A percentile compares a stretch with the other conserved stretches of the same genome.
Conservation (phyloP, 1,140 invertebrate species). For the Drosophila burlai region DNA sequence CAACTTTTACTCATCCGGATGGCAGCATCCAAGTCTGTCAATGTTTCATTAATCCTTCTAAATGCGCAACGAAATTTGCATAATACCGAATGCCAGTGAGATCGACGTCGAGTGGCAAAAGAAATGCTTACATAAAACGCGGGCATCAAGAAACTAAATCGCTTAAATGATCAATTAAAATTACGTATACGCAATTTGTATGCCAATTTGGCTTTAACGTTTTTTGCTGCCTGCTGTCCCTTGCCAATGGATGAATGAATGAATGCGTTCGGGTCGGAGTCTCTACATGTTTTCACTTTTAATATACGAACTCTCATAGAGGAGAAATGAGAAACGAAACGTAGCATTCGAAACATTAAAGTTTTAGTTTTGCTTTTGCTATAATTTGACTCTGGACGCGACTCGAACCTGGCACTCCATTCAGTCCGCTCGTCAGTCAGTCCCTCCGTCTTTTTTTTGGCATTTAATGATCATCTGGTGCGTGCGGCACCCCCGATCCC, state of each 20-base stretch:
- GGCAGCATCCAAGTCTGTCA: slow-evolving; percentile 15
- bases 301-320: slow-evolving; percentile 58
- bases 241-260: slow-evolving; percentile 60
- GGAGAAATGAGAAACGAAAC: slow-evolving; percentile 67
- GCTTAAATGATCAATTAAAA: slow-evolving; percentile 78
- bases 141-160: slow-evolving; percentile 53
- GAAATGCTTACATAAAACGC: slow-evolving; percentile 54
- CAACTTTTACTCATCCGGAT: slow-evolving; percentile 48
- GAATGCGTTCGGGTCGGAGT: slow-evolving; percentile 16
- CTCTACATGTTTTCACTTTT: slow-evolving; percentile 81
- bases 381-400: slow-evolving; percentile 67
- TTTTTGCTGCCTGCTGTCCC: slow-evolving; percentile 38
- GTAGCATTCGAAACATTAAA: slow-evolving; percentile 77
- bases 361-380: slow-evolving; percentile 75
- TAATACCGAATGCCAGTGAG: slow-evolving; percentile 35
- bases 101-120: slow-evolving; percentile 28
- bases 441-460: slow-evolving; percentile 55
- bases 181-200: slow-evolving; percentile 71
- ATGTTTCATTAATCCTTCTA: slow-evolving; percentile 55
- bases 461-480: slow-evolving; percentile 78
- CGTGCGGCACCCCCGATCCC: slow-evolving; percentile 32
- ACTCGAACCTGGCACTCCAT: slow-evolving; percentile 50
- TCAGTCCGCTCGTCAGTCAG: slow-evolving; percentile 46
- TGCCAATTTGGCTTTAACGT: slow-evolving; percentile 56
- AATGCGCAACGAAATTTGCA: slow-evolving; percentile 53